These are phyloP conservation scores for Eutrigla gurnardus DNA, from an alignment of 2,797 vertebrate genomes.

Conservation along the genomic window DNA sequence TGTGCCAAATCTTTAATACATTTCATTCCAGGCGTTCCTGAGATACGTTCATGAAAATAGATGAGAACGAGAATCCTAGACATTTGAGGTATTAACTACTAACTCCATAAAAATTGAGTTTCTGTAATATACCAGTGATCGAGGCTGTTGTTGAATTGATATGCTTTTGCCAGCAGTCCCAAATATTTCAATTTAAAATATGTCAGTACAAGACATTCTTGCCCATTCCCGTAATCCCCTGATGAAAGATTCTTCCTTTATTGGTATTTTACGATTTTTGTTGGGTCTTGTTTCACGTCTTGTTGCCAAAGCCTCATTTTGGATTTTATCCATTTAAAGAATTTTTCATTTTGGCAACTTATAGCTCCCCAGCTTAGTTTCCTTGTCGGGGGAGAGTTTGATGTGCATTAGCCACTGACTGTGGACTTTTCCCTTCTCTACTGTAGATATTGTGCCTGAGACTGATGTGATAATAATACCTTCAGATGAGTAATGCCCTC, in stretches of 20 bases:
- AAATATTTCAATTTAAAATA: conserved; percentile 38
- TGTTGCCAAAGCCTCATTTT: conserved; percentile 42
- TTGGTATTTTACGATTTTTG: conserved; percentile 35
- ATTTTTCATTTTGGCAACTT: conserved; percentile 29
- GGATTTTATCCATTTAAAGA: conserved; percentile 45
- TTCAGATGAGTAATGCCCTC: conserved; percentile 16
- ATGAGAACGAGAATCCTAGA: not conserved
- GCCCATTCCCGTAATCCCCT: conserved; percentile 47
- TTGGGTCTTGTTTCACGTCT: conserved; percentile 29
- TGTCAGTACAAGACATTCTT: conserved; percentile 43
- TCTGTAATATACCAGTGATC: conserved; percentile 3
- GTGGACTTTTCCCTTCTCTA: conserved; percentile 1
- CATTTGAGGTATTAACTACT: not conserved
- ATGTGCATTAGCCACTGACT: conserved; percentile 11
- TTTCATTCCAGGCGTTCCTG: too few species aligned
- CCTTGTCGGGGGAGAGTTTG: conserved; percentile 18
- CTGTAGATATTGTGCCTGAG: conserved; percentile 11
- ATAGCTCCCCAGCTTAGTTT: conserved; percentile 4
- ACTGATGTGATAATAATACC: conserved; percentile 4
- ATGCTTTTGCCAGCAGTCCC: conserved; percentile 21
- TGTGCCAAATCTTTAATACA: too few species aligned
- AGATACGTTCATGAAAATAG: not conserved
- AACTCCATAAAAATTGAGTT: not conserved
- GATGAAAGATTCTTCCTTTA: conserved; percentile 43
- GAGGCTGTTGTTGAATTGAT: conserved; percentile 1